phyloP scores from a whole-genome alignment of 2,888 invertebrate genomes.

The Oscheius sp. region DNA sequence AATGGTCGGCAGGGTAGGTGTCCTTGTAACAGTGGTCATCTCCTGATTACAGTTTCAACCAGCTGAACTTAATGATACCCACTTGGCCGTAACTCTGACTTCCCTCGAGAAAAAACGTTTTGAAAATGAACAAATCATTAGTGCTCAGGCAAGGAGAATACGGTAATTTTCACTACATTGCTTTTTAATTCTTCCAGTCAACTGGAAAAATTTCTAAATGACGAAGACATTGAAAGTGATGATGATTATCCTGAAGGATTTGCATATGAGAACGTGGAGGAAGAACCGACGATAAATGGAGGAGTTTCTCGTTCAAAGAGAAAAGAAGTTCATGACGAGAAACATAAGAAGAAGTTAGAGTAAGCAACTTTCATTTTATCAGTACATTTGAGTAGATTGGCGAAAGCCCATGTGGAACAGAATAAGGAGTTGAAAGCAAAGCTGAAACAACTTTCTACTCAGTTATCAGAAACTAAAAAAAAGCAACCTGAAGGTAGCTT shows the following conservation, averaged over 20 bases:
- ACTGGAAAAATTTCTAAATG: slow-evolving; percentile 9
- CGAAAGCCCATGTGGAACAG: slow-evolving; percentile 44
- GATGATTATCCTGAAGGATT: slow-evolving; percentile 14
- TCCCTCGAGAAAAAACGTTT: slow-evolving; percentile 38
- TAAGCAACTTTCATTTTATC: not conserved
- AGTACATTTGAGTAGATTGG: slow-evolving; percentile 32
- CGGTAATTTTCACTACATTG: slow-evolving; percentile 28
- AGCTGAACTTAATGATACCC: slow-evolving; percentile 48
- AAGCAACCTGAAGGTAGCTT: no score
- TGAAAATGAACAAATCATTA: slow-evolving; percentile 40
- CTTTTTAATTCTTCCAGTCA: not conserved
- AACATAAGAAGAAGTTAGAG: slow-evolving; percentile 20
- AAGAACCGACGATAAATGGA: not conserved
- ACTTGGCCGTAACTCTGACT: slow-evolving; percentile 46
- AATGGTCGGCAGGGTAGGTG: slow-evolving; percentile 39
- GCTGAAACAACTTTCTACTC: slow-evolving; percentile 32
- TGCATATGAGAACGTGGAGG: not conserved
- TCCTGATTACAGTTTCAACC: slow-evolving; percentile 47
- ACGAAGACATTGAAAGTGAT: not conserved
- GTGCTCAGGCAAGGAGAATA: slow-evolving; percentile 37
- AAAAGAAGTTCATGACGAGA: not conserved
- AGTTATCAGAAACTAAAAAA: slow-evolving; percentile 7
- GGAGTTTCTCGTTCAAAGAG: not conserved
- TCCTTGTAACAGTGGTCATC: not conserved
- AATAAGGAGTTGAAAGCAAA: slow-evolving; percentile 37